phyloP scores from a whole-genome alignment of 2,888 invertebrate species.

The Drosophila colorata region DNA sequence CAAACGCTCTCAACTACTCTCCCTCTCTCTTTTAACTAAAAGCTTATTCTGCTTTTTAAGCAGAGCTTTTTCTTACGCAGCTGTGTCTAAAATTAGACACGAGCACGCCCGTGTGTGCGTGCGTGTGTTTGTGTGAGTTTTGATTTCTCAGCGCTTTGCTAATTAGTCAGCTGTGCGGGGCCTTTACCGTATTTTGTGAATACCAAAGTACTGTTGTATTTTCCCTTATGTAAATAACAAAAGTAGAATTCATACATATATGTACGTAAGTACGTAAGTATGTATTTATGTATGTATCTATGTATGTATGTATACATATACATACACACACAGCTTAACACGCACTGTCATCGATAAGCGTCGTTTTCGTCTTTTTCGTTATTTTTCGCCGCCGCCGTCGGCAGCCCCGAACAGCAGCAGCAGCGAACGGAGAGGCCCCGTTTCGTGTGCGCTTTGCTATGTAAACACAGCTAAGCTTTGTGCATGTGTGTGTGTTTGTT shows the following conservation, averaged over 20 bases:
- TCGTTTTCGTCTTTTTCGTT: constrained; percentile 27
- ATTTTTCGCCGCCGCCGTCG: constrained; percentile 41
- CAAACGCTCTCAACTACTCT: constrained; percentile 9
- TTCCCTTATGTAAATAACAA: constrained; percentile 30
- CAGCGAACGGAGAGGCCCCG: constrained; percentile 64
- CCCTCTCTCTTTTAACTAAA: constrained; percentile 15
- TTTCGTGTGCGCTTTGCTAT: constrained; percentile 74
- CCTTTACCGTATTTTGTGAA: constrained; percentile 40
- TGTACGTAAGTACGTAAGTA: constrained; percentile 1
- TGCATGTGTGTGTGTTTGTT: constrained; percentile 20
- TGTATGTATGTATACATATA: not conserved
- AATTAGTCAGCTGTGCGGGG: constrained; percentile 67
- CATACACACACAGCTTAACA: constrained; percentile 26
- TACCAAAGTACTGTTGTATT: constrained; percentile 21
- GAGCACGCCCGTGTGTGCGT: not conserved
- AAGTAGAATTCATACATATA: not conserved
- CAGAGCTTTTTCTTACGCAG: constrained; percentile 45
- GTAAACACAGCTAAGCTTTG: constrained; percentile 68
- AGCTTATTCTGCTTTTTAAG: constrained; percentile 27
- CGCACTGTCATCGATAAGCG: constrained; percentile 65
- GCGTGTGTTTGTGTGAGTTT: constrained; percentile 1
- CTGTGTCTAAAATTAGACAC: constrained; percentile 25
- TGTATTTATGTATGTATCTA: constrained; percentile 7
- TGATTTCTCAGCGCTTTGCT: constrained; percentile 42
- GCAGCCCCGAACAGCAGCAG: constrained; percentile 43